A percentile compares a stretch with the other conserved stretches of the same genome.
These are phyloP conservation scores for Geopemphigus sp. DNA, from an alignment of 1,140 invertebrate genomes.

Conservation along the genomic window DNA sequence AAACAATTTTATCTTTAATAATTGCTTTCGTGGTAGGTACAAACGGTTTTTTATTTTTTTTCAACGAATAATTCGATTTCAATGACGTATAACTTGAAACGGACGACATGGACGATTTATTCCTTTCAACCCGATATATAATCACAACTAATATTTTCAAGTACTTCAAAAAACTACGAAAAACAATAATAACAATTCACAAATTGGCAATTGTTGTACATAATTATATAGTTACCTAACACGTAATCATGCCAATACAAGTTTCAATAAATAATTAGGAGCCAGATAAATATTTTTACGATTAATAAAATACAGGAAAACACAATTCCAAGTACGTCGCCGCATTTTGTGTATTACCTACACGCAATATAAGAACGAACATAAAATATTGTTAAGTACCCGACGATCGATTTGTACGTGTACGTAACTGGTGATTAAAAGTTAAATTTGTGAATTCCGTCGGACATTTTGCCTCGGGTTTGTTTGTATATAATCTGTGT, in stretches of 20 bases:
- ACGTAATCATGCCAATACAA: background rate
- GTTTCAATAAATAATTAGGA: background rate
- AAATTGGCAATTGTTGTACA: background rate
- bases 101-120: background rate
- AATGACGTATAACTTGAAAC: background rate
- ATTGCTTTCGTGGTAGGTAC: background rate
- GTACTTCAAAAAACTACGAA: background rate
- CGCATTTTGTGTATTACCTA: too few relatives aligned
- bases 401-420: too few relatives aligned
- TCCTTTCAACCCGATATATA: background rate
- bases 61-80: background rate
- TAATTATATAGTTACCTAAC: slow-evolving; percentile 1
- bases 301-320: too few relatives aligned
- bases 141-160: background rate
- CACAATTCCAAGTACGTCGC: too few relatives aligned
- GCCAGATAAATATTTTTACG: background rate
- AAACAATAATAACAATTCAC: background rate
- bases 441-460: slow-evolving; percentile 20
- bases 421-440: slow-evolving; percentile 20
- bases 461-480: slow-evolving; percentile 18
- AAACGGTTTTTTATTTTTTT: background rate
- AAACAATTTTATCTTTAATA: slow-evolving; percentile 10
- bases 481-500: slow-evolving; percentile 24
- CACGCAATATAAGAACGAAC: too few relatives aligned
- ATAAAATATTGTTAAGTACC: too few relatives aligned